Conservation (phyloP, 2,797 vertebrate genomes). For the Pseudochirops corinnae region DNA sequence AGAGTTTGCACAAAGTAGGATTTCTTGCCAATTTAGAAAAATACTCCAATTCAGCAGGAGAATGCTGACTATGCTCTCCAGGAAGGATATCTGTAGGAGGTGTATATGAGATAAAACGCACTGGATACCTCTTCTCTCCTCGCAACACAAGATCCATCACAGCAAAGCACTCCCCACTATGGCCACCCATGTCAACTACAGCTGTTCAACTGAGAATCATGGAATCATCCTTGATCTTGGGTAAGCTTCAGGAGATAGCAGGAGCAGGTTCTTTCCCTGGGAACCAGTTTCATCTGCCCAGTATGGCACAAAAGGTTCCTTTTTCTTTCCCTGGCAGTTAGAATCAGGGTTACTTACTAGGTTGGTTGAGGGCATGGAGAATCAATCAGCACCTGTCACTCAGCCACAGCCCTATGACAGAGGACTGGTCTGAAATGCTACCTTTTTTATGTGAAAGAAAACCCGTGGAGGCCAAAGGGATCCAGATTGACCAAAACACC, state of each 20-base stretch:
- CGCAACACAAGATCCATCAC: neutral
- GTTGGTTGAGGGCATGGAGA: neutral
- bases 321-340: conserved; percentile 14
- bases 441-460: neutral
- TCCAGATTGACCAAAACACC: neutral
- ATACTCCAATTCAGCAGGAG: neutral
- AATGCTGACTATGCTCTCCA: neutral
- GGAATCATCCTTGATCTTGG: neutral
- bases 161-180: neutral
- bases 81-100: neutral
- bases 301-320: neutral
- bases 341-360: neutral
- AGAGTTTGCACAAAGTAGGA: neutral
- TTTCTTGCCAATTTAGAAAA: neutral
- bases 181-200: neutral
- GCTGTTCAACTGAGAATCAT: neutral
- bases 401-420: neutral
- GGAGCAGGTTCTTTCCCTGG: neutral
- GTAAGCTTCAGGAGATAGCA: neutral
- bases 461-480: neutral
- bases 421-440: neutral
- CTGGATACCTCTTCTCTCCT: neutral
- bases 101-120: neutral
- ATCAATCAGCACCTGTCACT: neutral
- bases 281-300: neutral